Conservation (phyloP, 2,888 invertebrate species). For the Notodonta ziczac region DNA sequence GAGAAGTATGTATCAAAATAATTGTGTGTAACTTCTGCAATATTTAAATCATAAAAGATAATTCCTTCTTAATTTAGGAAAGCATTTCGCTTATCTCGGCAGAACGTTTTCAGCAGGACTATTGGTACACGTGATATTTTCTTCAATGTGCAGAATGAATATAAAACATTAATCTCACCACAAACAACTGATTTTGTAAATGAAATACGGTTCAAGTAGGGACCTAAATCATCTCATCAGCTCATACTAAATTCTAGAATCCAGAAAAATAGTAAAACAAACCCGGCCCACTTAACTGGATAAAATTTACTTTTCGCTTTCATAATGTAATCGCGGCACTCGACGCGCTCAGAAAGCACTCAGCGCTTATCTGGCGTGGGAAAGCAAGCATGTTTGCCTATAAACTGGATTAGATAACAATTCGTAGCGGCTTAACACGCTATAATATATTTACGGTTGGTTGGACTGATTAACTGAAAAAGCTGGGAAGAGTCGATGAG, state of each 20-base stretch:
- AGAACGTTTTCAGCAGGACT: too few species aligned
- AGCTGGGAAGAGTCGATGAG: background rate
- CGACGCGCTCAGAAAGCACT: slow-evolving; percentile 46
- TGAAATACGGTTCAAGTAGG: background rate
- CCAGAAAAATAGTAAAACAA: slow-evolving; percentile 4
- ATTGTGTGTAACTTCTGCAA: too few species aligned
- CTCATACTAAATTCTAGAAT: background rate
- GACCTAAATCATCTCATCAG: background rate
- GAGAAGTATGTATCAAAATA: too few species aligned
- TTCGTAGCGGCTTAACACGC: slow-evolving; percentile 29
- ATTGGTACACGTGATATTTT: too few species aligned
- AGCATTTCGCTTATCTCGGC: too few species aligned
- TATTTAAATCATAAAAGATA: too few species aligned
- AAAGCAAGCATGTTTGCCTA: slow-evolving; percentile 51
- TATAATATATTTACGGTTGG: slow-evolving; percentile 26
- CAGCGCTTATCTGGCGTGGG: slow-evolving; percentile 60
- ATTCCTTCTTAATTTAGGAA: too few species aligned
- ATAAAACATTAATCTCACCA: too few species aligned
- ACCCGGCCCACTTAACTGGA: slow-evolving; percentile 32
- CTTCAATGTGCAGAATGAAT: too few species aligned
- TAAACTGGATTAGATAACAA: slow-evolving; percentile 54
- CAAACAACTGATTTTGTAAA: too few species aligned
- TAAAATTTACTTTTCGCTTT: slow-evolving; percentile 39
- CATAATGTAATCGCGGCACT: slow-evolving; percentile 48
- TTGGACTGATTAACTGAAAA: slow-evolving; percentile 17